These are phyloP conservation scores for Ceratitis capitata DNA, from an alignment of 1,140 invertebrate species.

Conservation along the genomic window DNA sequence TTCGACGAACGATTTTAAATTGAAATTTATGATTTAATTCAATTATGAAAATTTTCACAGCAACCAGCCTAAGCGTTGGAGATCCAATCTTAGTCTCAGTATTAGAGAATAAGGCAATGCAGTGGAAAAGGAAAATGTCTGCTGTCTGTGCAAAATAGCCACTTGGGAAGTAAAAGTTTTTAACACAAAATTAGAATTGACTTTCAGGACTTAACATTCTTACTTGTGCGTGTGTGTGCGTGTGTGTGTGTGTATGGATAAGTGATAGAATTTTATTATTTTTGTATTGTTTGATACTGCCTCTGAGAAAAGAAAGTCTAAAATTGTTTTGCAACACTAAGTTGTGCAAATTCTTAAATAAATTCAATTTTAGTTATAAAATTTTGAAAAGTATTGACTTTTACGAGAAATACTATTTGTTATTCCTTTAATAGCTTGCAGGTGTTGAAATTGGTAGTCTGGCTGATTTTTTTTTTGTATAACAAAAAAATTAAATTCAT, in stretches of 20 bases:
- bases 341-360: not conserved
- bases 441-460: too few species aligned
- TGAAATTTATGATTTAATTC: conserved; percentile 35
- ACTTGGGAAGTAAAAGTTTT: not conserved
- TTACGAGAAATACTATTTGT: too few species aligned
- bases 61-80: too few species aligned
- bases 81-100: too few species aligned
- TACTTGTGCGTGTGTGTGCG: not conserved
- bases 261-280: too few species aligned
- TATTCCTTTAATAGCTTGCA: too few species aligned
- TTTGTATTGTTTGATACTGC: not conserved
- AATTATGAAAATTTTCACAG: conserved; percentile 15
- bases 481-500: too few species aligned
- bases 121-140: not conserved
- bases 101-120: not conserved
- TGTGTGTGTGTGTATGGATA: not conserved
- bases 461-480: too few species aligned
- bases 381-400: too few species aligned
- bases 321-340: not conserved
- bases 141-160: not conserved
- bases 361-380: conserved; percentile 1
- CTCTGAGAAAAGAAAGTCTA: too few species aligned
- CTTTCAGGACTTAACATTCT: too few species aligned
- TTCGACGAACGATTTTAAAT: not conserved
- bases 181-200: not conserved